These are phyloP conservation scores for Lacerta viridis DNA, from an alignment of 2,797 vertebrate genomes.

Conservation along the genomic window DNA sequence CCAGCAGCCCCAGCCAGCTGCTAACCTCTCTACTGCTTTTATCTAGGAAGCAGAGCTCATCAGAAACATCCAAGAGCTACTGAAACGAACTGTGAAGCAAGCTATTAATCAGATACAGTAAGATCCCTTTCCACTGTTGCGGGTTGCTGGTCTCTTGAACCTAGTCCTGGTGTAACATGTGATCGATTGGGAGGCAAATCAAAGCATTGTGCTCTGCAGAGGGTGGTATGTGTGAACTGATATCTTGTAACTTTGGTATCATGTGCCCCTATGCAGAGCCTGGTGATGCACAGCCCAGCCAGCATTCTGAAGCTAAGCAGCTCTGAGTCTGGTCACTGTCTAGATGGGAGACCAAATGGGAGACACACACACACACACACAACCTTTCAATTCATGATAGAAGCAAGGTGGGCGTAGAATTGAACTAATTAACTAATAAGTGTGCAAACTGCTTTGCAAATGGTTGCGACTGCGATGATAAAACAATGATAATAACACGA, in stretches of 20 bases:
- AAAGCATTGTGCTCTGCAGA: no score
- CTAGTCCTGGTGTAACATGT: neutral
- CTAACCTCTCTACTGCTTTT: conserved; percentile 45
- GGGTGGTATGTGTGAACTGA: no score
- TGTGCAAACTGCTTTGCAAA: neutral
- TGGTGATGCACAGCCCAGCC: neutral
- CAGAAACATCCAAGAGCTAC: conserved; percentile 89
- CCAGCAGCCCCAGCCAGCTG: neutral
- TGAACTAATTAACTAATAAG: neutral
- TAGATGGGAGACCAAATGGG: no score
- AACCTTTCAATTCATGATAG: no score
- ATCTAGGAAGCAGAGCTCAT: conserved; percentile 91
- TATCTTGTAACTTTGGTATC: neutral
- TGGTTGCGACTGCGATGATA: neutral
- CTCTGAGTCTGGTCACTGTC: neutral
- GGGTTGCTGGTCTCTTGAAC: neutral
- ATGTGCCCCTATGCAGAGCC: neutral
- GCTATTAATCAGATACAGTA: conserved; percentile 89
- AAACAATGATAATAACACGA: neutral
- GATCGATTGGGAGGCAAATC: neutral
- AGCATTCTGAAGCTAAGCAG: neutral
- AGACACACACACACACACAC: no score
- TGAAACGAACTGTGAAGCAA: conserved; percentile 89
- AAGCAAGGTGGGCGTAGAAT: no score
- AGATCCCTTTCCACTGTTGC: conserved; percentile 19